Evolutionary conservation across 1,140 invertebrate species (phyloP).

Genomic region (Drosophila kohkoa): DNA sequence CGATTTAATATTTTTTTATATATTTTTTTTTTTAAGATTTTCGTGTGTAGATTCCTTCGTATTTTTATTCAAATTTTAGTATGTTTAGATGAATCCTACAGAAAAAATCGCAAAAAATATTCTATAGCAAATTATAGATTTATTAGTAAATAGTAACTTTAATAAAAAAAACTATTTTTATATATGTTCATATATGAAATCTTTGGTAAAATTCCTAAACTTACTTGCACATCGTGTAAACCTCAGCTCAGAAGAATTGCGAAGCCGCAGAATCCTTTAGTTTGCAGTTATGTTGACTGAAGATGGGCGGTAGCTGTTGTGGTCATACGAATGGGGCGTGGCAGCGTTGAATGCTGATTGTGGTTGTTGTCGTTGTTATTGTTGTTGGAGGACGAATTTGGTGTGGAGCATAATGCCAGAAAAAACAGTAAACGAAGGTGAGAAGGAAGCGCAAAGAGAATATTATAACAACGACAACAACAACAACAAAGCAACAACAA

Average conservation of each 20-base stretch:
- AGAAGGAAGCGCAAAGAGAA: neutral
- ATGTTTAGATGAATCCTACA: too few species aligned
- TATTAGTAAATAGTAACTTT: too few species aligned
- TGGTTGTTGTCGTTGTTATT: conserved; percentile 52
- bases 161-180: too few species aligned
- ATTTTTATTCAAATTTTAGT: too few species aligned
- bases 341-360: conserved; percentile 38
- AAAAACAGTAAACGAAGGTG: conserved; percentile 46
- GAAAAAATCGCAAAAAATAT: too few species aligned
- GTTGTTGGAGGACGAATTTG: conserved; percentile 78
- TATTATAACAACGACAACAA: conserved; percentile 10
- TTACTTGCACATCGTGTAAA: conserved; percentile 4
- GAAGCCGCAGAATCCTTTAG: conserved; percentile 55
- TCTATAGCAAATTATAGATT: too few species aligned
- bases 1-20: too few species aligned
- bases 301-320: conserved; percentile 44
- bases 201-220: neutral
- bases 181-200: too few species aligned
- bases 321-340: conserved; percentile 32
- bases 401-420: conserved; percentile 73
- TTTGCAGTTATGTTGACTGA: conserved; percentile 35
- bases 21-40: too few species aligned
- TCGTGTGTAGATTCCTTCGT: too few species aligned
- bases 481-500: conserved; percentile 34
- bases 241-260: neutral